Evolutionary conservation across 2,113 vertebrate species (phyloP), one percentile per base, ranked within the genome.

Genomic region (Calyptommatus sinebrachiatus): DNA sequence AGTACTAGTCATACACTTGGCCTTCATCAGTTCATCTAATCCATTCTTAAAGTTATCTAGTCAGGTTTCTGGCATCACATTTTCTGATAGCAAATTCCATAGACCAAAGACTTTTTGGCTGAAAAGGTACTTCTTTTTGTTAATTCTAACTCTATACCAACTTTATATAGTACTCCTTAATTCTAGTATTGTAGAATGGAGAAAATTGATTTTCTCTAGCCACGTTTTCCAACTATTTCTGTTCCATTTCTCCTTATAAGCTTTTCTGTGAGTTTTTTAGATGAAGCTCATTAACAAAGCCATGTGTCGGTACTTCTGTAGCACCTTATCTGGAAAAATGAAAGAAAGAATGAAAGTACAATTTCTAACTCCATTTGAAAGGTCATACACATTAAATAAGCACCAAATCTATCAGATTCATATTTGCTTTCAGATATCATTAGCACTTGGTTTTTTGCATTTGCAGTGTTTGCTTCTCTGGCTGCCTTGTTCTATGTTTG

Each of bases 381-480:
- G 80, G 83, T 71, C 63, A 82, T 70, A 82, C 70, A 60, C 76
- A 75, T 89, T 91, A 91, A 85, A 53, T 85, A 11, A 69, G 48
- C 22, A 74, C 75, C 68, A 45, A 66, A 28, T 86, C 73, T 87
- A 75, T 71, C 82, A 77, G n/a, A 71, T 67, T 9, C 21, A 8
- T 89, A 78, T 92, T 91, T 93, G 77, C 86, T 90, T 89, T 88
- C 77, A 80, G 83, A 86, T 88, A 75, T 76, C 1, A 22, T 78
- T 90, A 88, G 86, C 82, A 62, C 62, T 87, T 75, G 53, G 61
- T 82, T 88, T 74, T 72, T 81, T 57, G 71, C 63, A 69, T 79
- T 87, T 89, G 48, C 76, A 22, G 24, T 89, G 85, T 88, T 91
- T 91, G 61, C 79, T 85, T 31, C 80, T 85, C 78, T 57, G 65